Evolutionary conservation across 2,797 vertebrate species (phyloP), one percentile per base, ranked within the genome.

Genomic region (Phrynocephalus vlangalii): DNA sequence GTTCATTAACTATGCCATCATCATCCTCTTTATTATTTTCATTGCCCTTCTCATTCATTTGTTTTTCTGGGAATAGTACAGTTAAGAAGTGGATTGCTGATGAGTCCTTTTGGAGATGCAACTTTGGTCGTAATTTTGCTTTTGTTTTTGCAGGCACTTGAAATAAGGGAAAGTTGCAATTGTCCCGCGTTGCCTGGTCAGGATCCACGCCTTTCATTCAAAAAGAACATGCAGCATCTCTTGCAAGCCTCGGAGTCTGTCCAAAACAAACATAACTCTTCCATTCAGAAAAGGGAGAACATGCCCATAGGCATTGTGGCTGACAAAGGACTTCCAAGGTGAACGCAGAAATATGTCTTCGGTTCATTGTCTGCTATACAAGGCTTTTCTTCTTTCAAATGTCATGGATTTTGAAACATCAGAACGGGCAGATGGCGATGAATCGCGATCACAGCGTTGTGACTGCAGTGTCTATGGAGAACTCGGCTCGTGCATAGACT

Each of bases 181-280:
- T 99, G 98, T 85, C 98, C 98, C 0, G 94, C 97, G 33, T 97
- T 99, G 71, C 96, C 98, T 82, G 95, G 94, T 81, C 90, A 95
- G 15, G 98, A 99, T 95, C 99, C 98, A 89, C 97, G 98, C 7
- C 93, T 93, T 44, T 86, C 97, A 88, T 99, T 99, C 96, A 96
- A 85, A 91, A 93, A 97, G 91, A 97, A 92, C 0, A 94, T 97
- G 91, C 96, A 94, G 16, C 90, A 94, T 92, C 84, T 99, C 83
- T 95, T 98, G 91, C 92, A 97, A 89, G 94, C 86, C 90, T 5
- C 85, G 1, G 87, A 72, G 89, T 76, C 83, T 72, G 71, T 91
- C 93, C 88, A 95, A 96, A 90, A 86, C 91, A 81, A 95, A 95
- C 84, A 15, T 76, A 86, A 95, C 94, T 83, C 85, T 91, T 87